Evolutionary conservation across 2,888 invertebrate genomes (phyloP).

Genomic region (Apotomis turbidana): DNA sequence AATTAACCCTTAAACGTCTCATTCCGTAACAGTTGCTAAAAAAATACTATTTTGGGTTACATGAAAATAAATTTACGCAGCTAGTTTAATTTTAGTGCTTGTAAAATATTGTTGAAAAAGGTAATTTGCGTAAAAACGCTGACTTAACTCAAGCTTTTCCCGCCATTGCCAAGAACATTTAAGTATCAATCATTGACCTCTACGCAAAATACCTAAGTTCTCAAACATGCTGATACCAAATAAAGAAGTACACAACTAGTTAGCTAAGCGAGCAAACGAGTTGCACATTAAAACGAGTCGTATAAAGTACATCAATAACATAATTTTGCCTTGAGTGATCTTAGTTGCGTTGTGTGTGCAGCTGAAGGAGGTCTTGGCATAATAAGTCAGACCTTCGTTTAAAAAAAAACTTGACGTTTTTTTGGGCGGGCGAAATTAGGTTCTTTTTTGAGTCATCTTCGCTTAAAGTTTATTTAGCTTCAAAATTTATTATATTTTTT

Average conservation of each 20-base stretch:
- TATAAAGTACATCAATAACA: conserved; percentile 24
- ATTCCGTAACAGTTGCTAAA: too few species aligned
- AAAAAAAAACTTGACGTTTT: conserved; percentile 17
- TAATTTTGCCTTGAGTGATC: conserved; percentile 36
- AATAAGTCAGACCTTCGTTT: background rate
- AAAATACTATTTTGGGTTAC: too few species aligned
- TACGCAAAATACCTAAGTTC: conserved; percentile 25
- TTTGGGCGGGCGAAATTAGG: conserved; percentile 1
- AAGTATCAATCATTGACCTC: conserved; percentile 23
- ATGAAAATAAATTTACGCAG: too few species aligned
- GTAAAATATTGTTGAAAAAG: too few species aligned
- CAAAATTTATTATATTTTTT: too few species aligned
- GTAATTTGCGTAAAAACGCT: too few species aligned
- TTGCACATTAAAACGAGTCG: conserved; percentile 32
- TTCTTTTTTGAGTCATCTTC: conserved; percentile 8
- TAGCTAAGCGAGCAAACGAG: conserved; percentile 6
- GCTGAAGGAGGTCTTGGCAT: conserved; percentile 23
- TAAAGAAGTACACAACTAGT: conserved; percentile 21
- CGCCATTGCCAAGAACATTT: conserved; percentile 24
- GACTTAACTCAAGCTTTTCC: conserved; percentile 1
- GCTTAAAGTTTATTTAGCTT: background rate
- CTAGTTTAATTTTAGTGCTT: too few species aligned
- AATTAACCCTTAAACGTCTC: too few species aligned
- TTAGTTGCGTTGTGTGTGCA: conserved; percentile 8
- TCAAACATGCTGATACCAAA: conserved; percentile 21